These are phyloP conservation scores for Platichthys flesus DNA, from an alignment of 2,113 vertebrate species.

Conservation along the genomic window DNA sequence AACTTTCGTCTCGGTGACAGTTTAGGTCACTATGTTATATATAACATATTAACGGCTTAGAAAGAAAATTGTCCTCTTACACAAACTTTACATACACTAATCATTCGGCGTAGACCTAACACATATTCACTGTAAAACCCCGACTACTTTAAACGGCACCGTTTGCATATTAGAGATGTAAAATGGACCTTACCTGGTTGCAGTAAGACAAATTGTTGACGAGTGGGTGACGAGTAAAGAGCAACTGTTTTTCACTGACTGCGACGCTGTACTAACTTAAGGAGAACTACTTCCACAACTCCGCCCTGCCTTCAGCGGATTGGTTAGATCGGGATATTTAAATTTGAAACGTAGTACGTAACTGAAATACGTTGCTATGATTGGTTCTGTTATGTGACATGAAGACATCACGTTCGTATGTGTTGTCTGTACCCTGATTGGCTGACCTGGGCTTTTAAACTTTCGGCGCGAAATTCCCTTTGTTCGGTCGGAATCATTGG, in stretches of 20 bases:
- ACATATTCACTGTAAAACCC: neutral
- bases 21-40: too few relatives aligned
- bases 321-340: constrained; percentile 61
- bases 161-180: neutral
- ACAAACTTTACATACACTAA: too few relatives aligned
- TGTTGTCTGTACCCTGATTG: constrained; percentile 44
- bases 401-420: constrained; percentile 6
- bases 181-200: constrained; percentile 67
- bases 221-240: constrained; percentile 57
- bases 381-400: constrained; percentile 26
- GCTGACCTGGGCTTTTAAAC: constrained; percentile 78
- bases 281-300: constrained; percentile 47
- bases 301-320: constrained; percentile 63
- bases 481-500: constrained; percentile 28
- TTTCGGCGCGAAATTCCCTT: constrained; percentile 74
- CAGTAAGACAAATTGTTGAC: constrained; percentile 37
- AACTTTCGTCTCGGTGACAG: too few relatives aligned
- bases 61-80: too few relatives aligned
- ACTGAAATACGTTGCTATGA: neutral
- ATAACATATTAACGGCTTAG: too few relatives aligned
- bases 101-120: too few relatives aligned
- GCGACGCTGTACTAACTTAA: constrained; percentile 72
- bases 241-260: constrained; percentile 75
- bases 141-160: neutral
- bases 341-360: constrained; percentile 56